Base-by-base conservation (phyloP, 2,113 vertebrate species). In the Leiothrix lutea region DNA sequence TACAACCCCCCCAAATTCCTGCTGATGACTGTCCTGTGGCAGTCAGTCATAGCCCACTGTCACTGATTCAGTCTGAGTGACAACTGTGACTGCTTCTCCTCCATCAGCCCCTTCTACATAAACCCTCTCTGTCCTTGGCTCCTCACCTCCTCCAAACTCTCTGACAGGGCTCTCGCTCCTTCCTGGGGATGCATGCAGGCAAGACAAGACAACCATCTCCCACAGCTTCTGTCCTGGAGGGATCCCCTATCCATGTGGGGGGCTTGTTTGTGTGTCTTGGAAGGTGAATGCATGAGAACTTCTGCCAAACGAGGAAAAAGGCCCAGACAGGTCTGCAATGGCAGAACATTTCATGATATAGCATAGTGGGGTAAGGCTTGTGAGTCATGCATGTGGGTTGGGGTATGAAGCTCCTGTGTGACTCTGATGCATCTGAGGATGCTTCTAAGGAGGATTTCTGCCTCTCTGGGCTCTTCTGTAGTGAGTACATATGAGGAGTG, bases 111-210 rank as follows among this genome's bases (percentile, higher is more conserved):
- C 78, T 84, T 78, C 47, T 38, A 58, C 16, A 50, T 3, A 11
- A 58, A 25, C 11, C 18, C 19, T 64, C 38, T 86, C 33, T 14
- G 22, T 15, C 38, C 42, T 58, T 48, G 31, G 14, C 12, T 82
- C 19, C 47, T 75, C 33, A 35, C 16, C 15, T 89, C 13, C 54
- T 66, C 69, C 44, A 47, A 4, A 24, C 35, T 75, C 72, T 72
- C 56, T 54, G 60, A 5, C 16, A 28, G 2, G 6, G 5, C 8
- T 9, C 36, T 24, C 23, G 12, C 35, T 29, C 15, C 33, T 35
- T n/a, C 8, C 47, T 62, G 51, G 22, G 31, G 8, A 48, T 3
- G 1, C 0, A 2, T 47, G 26, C 36, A 51, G n/a, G 29, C 25
- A 86, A 75, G 47, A 18, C 1, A 6, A 45, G 31, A 11, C 75